A percentile compares a stretch with the other conserved stretches of the same genome.
phyloP scores from a whole-genome alignment of 2,888 invertebrate genomes.

The Spilarctia lutea region DNA sequence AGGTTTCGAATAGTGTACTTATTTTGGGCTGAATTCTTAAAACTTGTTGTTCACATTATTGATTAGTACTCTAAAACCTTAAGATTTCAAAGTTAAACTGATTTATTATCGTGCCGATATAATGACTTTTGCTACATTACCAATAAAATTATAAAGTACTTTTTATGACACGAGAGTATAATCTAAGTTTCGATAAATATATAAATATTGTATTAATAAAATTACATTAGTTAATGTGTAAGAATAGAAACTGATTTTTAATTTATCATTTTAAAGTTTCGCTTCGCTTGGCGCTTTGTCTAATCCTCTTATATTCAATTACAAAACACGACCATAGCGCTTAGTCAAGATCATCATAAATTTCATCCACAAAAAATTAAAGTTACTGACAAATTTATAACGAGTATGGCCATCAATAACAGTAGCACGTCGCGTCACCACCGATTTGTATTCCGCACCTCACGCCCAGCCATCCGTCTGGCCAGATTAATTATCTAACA shows the following conservation, averaged over 20 bases:
- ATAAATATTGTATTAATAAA: not conserved
- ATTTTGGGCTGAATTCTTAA: not conserved
- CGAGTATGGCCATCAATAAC: constrained; percentile 50
- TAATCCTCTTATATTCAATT: constrained; percentile 9
- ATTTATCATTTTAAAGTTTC: not conserved
- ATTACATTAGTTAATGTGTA: not conserved
- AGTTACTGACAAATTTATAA: constrained; percentile 41
- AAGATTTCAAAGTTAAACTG: not conserved
- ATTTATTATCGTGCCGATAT: not conserved
- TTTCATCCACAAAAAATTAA: constrained; percentile 28
- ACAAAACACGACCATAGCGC: not conserved
- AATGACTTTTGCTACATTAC: not conserved
- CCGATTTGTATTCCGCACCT: constrained; percentile 81
- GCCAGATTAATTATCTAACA: constrained; percentile 83
- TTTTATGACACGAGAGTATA: not conserved
- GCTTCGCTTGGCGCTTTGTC: not conserved
- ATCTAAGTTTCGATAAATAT: not conserved
- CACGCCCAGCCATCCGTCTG: constrained; percentile 74
- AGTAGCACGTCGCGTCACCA: constrained; percentile 55
- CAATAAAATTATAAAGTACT: not conserved
- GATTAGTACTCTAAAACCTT: not conserved
- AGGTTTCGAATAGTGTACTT: not conserved
- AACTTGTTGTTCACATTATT: not conserved
- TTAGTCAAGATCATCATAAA: constrained; percentile 19
- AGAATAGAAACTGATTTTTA: not conserved